These are phyloP conservation scores for Daktulosphaira vitifoliae DNA, from an alignment of 1,140 invertebrate species.

Conservation along the genomic window DNA sequence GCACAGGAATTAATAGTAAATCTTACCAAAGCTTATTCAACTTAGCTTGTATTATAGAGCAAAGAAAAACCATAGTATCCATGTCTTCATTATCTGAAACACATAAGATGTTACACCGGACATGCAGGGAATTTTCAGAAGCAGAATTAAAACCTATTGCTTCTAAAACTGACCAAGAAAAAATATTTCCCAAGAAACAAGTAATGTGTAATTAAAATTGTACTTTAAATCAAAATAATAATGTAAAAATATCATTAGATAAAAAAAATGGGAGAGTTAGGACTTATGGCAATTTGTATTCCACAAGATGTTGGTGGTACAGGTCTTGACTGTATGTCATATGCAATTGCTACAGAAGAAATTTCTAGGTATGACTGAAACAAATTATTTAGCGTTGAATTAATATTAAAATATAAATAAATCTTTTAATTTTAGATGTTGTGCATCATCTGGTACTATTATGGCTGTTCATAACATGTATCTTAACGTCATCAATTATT, in stretches of 20 bases:
- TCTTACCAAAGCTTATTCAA: neutral
- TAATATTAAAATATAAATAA: neutral
- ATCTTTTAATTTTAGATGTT: constrained; percentile 45
- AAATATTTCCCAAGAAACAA: constrained; percentile 70
- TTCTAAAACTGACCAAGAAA: constrained; percentile 70
- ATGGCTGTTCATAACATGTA: constrained; percentile 87
- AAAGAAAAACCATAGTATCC: constrained; percentile 49
- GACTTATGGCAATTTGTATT: constrained; percentile 73
- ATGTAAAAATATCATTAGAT: constrained; percentile 48
- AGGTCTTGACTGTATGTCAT: constrained; percentile 84
- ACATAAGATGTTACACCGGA: constrained; percentile 85
- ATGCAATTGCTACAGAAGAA: constrained; percentile 90
- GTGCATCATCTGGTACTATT: constrained; percentile 75
- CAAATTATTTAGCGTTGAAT: no score
- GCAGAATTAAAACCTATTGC: constrained; percentile 80
- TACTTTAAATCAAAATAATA: neutral
- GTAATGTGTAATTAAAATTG: constrained; percentile 40
- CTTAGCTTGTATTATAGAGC: neutral
- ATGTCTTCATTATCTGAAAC: constrained; percentile 71
- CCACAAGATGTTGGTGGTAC: constrained; percentile 77
- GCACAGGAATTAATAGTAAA: no score
- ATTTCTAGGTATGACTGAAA: constrained; percentile 65
- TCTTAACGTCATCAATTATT: constrained; percentile 68
- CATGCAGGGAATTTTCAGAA: constrained; percentile 84
- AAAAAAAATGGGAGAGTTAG: constrained; percentile 84